These are phyloP conservation scores for Knipowitschia caucasica DNA, from an alignment of 2,797 vertebrate species.

Conservation along the genomic window DNA sequence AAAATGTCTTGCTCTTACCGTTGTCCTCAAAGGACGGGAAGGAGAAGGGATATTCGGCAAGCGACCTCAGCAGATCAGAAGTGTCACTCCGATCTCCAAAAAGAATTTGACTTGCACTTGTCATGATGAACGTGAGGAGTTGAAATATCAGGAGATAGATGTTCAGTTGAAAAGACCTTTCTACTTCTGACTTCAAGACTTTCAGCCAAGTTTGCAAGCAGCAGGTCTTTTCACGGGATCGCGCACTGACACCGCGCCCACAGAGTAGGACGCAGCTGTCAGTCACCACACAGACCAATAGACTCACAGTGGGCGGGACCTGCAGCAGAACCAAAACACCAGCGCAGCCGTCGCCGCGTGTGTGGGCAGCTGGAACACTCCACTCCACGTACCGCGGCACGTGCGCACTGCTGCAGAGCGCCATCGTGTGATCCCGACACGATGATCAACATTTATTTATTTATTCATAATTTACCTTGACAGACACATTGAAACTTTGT, in stretches of 20 bases:
- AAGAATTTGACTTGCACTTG: constrained; percentile 35
- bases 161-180: not conserved
- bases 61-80: constrained; percentile 83
- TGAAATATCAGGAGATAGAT: not conserved
- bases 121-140: constrained; percentile 50
- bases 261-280: not conserved
- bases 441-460: no score
- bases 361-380: constrained; percentile 23
- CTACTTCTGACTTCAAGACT: constrained; percentile 26
- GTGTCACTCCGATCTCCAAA: constrained; percentile 69
- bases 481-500: not conserved
- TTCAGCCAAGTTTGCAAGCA: constrained; percentile 45
- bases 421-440: constrained; percentile 25
- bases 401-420: constrained; percentile 32
- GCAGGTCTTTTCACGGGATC: constrained; percentile 39
- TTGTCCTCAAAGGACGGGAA: constrained; percentile 74
- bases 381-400: constrained; percentile 31
- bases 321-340: constrained; percentile 12
- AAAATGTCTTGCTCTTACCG: constrained; percentile 68
- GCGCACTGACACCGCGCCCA: constrained; percentile 11
- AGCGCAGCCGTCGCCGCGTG: no score
- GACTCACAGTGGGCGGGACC: constrained; percentile 12
- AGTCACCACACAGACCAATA: constrained; percentile 25
- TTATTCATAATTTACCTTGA: not conserved
- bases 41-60: constrained; percentile 83